A percentile compares a stretch with the other conserved stretches of the same genome.
phyloP scores from a whole-genome alignment of 2,797 vertebrate genomes.

The Pteronotus mesoamericanus region DNA sequence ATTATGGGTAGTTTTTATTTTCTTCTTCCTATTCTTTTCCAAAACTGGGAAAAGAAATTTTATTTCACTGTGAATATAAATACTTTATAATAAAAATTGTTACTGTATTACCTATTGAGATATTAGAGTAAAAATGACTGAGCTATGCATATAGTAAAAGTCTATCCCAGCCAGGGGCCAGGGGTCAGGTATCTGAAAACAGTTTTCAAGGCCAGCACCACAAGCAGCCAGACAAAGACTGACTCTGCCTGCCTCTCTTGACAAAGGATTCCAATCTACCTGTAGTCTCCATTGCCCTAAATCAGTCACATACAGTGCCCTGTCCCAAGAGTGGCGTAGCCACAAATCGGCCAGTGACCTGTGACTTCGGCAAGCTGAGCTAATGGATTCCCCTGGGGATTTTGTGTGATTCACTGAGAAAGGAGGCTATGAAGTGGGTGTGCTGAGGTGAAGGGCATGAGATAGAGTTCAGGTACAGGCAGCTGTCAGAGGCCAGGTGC shows the following conservation, averaged over 20 bases:
- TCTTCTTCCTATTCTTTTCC: neutral
- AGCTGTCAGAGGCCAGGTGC: neutral
- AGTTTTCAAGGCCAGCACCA: neutral
- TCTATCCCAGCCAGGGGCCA: neutral
- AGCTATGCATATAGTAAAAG: neutral
- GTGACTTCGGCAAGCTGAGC: neutral
- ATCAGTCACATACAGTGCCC: neutral
- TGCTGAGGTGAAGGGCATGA: neutral
- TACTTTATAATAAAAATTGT: neutral
- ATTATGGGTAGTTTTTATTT: neutral
- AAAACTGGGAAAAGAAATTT: neutral
- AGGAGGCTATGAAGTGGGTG: neutral
- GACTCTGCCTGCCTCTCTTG: neutral
- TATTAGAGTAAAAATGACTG: neutral
- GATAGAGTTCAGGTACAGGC: accelerated
- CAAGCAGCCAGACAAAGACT: neutral
- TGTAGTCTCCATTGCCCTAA: neutral
- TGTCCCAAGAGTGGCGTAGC: neutral
- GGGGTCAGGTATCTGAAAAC: neutral
- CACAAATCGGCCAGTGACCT: neutral
- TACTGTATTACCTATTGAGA: neutral
- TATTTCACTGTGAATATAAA: neutral
- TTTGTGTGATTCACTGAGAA: neutral
- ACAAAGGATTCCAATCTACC: neutral
- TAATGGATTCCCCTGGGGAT: neutral